Evolutionary conservation across 64 coral and sea anemone species (phyloP), one percentile per base, ranked within the genome.

Genomic region (Orbicella faveolata): DNA sequence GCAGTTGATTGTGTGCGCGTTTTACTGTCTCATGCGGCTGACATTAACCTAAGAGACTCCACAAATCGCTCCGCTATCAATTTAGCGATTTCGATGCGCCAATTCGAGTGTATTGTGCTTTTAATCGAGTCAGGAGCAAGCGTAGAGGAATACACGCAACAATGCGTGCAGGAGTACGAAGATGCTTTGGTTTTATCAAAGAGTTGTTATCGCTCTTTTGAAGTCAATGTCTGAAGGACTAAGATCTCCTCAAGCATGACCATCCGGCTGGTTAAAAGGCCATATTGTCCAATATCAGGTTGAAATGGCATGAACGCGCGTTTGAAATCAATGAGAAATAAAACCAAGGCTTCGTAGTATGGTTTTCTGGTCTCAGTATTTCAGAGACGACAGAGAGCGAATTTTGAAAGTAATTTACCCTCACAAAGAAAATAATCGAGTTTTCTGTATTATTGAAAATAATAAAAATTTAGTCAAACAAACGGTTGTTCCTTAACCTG

Each of bases 71-170:
- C 37, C 33, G 78, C 87, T 1, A 26, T 93, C 0, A 81, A 89
- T 41, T 35, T 76, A 48, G 86, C 92, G 0, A 34, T 93, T 52
- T 83, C 78, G 37, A 80, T 54, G 17, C 80, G 79, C 52, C 87
- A 84, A 67, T 93, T 93, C 33, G 87, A 93, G 65, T 93, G 92
- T 54, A 83, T 93, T 72, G 87, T 89, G 52, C 61, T 89, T 34
- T 89, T 93, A 16, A 83, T 93, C 75, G 92, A 93, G 52, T 89
- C 57, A 34, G 92, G 92, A 37, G 92, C 92, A 17, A 89, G 82
- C 65, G 75, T 93, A 39, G 87, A 57, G 3, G 87, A 93, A 20
- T 89, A 89, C 25, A 93, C 92, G 54, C 83, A 52, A 2, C 78
- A 88, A 36, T 80, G 88, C 34, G 30, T 93, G 37, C 23, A 89